Base-by-base conservation (phyloP, 1,140 invertebrate genomes). In the Onthophagus taurus region DNA sequence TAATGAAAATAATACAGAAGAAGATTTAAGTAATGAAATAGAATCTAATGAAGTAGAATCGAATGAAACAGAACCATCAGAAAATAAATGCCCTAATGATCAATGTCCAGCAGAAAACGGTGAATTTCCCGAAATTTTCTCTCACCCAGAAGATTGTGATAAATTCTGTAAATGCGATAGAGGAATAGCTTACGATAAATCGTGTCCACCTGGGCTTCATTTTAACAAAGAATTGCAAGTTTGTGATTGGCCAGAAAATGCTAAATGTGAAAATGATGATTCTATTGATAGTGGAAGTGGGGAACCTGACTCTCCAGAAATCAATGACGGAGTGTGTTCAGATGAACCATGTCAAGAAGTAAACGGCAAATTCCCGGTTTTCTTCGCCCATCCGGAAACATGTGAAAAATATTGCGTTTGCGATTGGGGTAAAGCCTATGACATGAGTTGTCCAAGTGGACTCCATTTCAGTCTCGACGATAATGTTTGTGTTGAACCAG, bases 401-500 rank as follows among this genome's bases (percentile, higher is more conserved):
- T 36, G 34, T 12, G 19, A n/a, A 5, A 36, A 36, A 19, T 36
- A 19, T 20, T 36, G 34, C 34, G 19, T 19, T 2, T 36, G 34
- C 16, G 34, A 36, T 36, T 36, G 34, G 34, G 16, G 34, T n/a
- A 36, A 18, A 36, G 34, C 34, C 9, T 17, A 17, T 11, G 34
- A 36, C 18, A 57, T 65, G 31, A 47, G 43, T 11, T 69, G 66
- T 36, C 57, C 64, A 1, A 44, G 43, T 13, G 61, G 61, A 1
- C 47, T 64, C 17, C 47, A 59, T 16, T 72, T 68, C 31, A 67
- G 69, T 45, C 31, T 52, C 0, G 21, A 13, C 0, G 34, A 53
- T 17, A 39, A 57, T 16, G 51, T 59, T 4, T 72, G 70, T 38
- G 66, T 69, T 44, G 58, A 57, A 47, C 57, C 58, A 2, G 18